These are phyloP conservation scores for Bellardia pandia DNA, from an alignment of 2,888 invertebrate species.

Conservation along the genomic window DNA sequence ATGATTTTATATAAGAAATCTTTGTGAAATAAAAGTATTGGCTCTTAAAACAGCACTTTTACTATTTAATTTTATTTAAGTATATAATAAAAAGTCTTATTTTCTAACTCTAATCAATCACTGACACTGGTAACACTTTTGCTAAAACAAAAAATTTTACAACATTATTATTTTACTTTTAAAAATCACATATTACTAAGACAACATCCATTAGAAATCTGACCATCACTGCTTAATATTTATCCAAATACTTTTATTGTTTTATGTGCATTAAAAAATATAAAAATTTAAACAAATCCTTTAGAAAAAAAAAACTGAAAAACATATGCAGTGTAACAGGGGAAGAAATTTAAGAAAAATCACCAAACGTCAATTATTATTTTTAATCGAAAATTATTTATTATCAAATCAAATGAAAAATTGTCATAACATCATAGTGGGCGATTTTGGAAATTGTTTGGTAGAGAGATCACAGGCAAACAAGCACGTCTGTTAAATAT, in stretches of 20 bases:
- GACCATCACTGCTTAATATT: not conserved
- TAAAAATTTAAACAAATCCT: conserved; percentile 19
- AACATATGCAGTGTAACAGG: not conserved
- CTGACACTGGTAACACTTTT: no score
- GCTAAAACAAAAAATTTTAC: no score
- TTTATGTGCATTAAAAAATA: not conserved
- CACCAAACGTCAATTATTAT: conserved; percentile 65
- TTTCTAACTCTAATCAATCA: no score
- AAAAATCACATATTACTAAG: not conserved
- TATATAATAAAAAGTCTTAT: no score
- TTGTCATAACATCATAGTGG: conserved; percentile 37
- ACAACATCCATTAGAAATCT: not conserved
- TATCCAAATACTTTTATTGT: not conserved
- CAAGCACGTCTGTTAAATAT: conserved; percentile 64
- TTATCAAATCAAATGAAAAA: conserved; percentile 66
- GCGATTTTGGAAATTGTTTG: not conserved
- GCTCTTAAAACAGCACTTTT: no score
- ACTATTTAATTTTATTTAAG: no score
- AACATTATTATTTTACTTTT: no score
- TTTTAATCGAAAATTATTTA: conserved; percentile 71
- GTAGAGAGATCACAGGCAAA: conserved; percentile 37
- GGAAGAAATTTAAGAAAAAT: conserved; percentile 38
- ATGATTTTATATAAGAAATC: no score
- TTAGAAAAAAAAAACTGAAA: conserved; percentile 6
- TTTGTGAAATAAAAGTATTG: no score